Conservation (phyloP, 2,888 invertebrate genomes). For the Psococerastis gibbosa region DNA sequence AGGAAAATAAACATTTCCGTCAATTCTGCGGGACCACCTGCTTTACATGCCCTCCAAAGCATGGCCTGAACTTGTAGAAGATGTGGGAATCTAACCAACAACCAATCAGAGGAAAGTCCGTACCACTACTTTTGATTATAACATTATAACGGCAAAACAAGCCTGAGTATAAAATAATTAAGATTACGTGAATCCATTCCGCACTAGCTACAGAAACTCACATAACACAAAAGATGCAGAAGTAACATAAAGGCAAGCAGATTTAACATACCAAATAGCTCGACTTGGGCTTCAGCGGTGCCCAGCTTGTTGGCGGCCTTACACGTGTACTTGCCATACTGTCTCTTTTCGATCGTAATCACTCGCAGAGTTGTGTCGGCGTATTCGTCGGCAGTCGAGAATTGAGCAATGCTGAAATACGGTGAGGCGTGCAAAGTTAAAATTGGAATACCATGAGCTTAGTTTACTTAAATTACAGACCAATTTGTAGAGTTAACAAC, state of each 20-base stretch:
- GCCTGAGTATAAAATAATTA: background rate
- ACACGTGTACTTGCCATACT: conserved; percentile 71
- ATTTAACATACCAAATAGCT: conserved; percentile 54
- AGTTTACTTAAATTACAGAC: too few relatives aligned
- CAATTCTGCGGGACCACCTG: too few relatives aligned
- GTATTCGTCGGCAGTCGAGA: conserved; percentile 80
- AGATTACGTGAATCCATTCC: too few relatives aligned
- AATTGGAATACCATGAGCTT: too few relatives aligned
- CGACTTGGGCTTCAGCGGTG: conserved; percentile 54
- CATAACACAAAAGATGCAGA: conserved; percentile 12
- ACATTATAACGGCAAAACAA: background rate
- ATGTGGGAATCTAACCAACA: too few relatives aligned
- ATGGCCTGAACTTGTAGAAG: too few relatives aligned
- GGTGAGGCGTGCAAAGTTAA: too few relatives aligned
- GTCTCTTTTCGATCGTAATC: conserved; percentile 77
- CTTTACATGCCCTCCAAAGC: too few relatives aligned
- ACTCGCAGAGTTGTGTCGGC: conserved; percentile 77
- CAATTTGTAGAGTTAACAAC: too few relatives aligned
- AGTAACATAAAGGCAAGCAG: conserved; percentile 23
- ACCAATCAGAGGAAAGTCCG: too few relatives aligned
- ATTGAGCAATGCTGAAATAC: conserved; percentile 63
- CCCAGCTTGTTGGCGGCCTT: conserved; percentile 80
- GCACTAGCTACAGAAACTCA: too few relatives aligned
- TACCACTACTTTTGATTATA: background rate
- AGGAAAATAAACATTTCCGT: too few relatives aligned